Conservation (phyloP, 30 jellyfish, hydroid and myxozoan species). For the Catostylus mosaicus region DNA sequence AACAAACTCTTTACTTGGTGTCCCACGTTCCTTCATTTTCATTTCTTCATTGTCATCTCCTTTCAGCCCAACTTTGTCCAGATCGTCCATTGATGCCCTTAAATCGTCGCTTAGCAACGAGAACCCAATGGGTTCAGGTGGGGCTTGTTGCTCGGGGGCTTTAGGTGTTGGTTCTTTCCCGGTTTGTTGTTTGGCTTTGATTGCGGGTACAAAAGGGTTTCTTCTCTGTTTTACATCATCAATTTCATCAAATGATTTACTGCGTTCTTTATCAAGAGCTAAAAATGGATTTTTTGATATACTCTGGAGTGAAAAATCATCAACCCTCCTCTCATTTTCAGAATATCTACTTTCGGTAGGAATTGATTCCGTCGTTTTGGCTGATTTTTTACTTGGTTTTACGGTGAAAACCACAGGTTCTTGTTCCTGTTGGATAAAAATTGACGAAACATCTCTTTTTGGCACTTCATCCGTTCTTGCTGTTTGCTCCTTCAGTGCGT, state of each 20-base stretch:
- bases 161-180: constrained; percentile 4
- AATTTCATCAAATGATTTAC: constrained; percentile 50
- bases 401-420: constrained; percentile 50
- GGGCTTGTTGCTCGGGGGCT: constrained; percentile 5
- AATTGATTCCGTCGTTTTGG: constrained; percentile 12
- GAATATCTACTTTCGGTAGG: neutral
- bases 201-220: constrained; percentile 34
- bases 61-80: constrained; percentile 29
- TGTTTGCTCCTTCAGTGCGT: constrained; percentile 1
- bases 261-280: constrained; percentile 60
- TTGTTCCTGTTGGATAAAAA: constrained; percentile 30
- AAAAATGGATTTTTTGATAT: constrained; percentile 51
- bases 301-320: constrained; percentile 16
- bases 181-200: neutral
- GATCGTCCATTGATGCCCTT: constrained; percentile 61
- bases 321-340: constrained; percentile 1
- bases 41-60: constrained; percentile 17
- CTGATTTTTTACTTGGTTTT: neutral
- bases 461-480: neutral
- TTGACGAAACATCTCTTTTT: constrained; percentile 18
- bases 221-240: constrained; percentile 18
- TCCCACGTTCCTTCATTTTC: constrained; percentile 12
- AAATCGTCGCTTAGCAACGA: constrained; percentile 62
- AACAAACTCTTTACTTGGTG: constrained; percentile 54
- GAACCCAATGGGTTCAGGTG: constrained; percentile 8